Base-by-base conservation (phyloP, 2,888 invertebrate genomes). In the Morpho helenor region DNA sequence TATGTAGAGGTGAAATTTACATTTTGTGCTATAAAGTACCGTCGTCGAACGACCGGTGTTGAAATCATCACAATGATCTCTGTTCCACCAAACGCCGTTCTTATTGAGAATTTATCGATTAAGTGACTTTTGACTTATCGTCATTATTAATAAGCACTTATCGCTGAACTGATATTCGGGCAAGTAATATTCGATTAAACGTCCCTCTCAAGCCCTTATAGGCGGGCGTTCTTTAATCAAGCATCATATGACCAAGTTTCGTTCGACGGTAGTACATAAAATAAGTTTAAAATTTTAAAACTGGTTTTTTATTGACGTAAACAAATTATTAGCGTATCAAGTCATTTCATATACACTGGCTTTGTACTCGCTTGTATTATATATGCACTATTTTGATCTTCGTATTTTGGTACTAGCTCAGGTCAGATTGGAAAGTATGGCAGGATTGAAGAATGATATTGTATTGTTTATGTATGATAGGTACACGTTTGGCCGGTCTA, bases 381-480 rank as follows among this genome's bases (percentile, higher is more conserved):
- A 78, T 79, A 83, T 84, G 84, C 84, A 74, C 77, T 63, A 79
- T 82, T 83, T 85, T 77, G 78, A 86, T 81, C 79, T 81, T 80
- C 72, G 76, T 79, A 71, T 87, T 84, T 84, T 84, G 70, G 76
- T 80, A 74, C 72, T 65, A 62, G 75, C 86, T 84, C 87, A 75
- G 85, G 77, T 57, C 62, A 77, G 68, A 73, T 71, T 64, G 55
- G 80, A 70, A 71, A 60, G 79, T 63, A 72, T 79, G 80, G 65
- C 64, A 71, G 76, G 77, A 73, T 64, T 71, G 68, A 61, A 60
- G 76, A 70, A 76, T 74, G 74, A 31, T 31, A 31, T 31, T 31
- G 31, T 31, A 31, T 5, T 31, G 31, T 31, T n/a, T 72, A 65
- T 71, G 77, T 70, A 66, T 78, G 81, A 68, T 61, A 79, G 80